These are phyloP conservation scores for Aepyceros melampus DNA, from an alignment of 2,113 vertebrate species.

Conservation along the genomic window DNA sequence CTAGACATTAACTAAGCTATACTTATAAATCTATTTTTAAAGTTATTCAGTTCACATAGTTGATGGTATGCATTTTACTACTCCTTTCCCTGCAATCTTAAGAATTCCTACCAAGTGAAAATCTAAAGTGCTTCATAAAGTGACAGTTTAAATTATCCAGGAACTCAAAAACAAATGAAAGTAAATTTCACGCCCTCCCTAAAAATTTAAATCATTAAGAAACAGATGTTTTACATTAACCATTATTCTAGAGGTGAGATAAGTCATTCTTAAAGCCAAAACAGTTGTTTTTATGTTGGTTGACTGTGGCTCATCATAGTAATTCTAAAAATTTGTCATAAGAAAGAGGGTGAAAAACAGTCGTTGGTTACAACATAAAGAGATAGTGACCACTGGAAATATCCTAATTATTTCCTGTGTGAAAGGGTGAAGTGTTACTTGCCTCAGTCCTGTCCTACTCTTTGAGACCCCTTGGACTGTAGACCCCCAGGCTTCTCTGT, in stretches of 20 bases:
- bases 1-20: neutral
- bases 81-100: constrained; percentile 56
- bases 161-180: constrained; percentile 70
- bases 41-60: constrained; percentile 22
- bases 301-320: neutral
- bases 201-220: constrained; percentile 61
- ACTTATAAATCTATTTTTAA: constrained; percentile 44
- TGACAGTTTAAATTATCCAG: constrained; percentile 52
- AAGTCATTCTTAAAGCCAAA: constrained; percentile 24
- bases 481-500: neutral
- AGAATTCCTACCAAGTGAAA: constrained; percentile 65
- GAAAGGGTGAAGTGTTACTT: neutral
- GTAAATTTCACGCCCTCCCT: neutral
- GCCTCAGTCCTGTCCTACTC: neutral
- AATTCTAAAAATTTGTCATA: neutral
- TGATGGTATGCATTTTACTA: constrained; percentile 45
- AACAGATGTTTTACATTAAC: constrained; percentile 70
- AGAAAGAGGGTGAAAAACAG: neutral
- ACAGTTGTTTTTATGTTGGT: neutral
- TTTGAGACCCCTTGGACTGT: neutral
- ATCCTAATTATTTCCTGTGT: neutral
- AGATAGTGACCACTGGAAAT: neutral
- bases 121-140: constrained; percentile 56
- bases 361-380: neutral
- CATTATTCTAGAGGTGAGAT: constrained; percentile 50